Conservation (phyloP, 2,888 invertebrate species). For the Crossocerus cetratus region DNA sequence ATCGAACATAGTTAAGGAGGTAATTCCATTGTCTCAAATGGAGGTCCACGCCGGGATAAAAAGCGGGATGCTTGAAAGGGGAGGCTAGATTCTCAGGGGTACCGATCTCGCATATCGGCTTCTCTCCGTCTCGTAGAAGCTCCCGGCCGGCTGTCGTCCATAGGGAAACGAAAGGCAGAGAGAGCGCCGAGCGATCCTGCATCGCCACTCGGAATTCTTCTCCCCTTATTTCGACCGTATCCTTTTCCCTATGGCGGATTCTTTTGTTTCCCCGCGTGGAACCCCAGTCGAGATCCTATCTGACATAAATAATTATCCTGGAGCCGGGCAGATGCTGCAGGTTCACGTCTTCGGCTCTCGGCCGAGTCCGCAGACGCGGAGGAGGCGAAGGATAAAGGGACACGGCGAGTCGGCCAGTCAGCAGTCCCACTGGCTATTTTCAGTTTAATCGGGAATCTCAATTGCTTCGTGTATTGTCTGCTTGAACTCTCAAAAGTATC, state of each 20-base stretch:
- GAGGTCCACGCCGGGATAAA: conserved; percentile 37
- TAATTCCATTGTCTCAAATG: conserved; percentile 21
- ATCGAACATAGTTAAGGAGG: not conserved
- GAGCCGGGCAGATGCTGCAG: conserved; percentile 61
- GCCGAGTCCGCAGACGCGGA: conserved; percentile 12
- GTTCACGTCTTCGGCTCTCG: conserved; percentile 28
- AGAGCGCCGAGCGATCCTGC: conserved; percentile 13
- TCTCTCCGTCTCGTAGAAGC: conserved; percentile 25
- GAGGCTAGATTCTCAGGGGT: conserved; percentile 47
- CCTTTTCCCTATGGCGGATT: conserved; percentile 54
- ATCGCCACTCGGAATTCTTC: conserved; percentile 41
- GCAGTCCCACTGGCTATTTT: conserved; percentile 47
- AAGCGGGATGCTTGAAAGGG: conserved; percentile 26
- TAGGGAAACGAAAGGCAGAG: conserved; percentile 48
- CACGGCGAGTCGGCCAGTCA: not conserved
- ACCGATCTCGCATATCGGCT: conserved; percentile 24
- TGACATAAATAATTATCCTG: conserved; percentile 76
- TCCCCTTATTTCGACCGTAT: conserved; percentile 25
- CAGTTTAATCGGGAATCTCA: conserved; percentile 54
- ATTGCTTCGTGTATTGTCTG: conserved; percentile 18
- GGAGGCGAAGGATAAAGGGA: conserved; percentile 8
- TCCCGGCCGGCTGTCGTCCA: conserved; percentile 41
- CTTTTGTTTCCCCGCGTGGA: conserved; percentile 71
- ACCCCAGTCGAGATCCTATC: conserved; percentile 73
- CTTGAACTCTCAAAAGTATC: conserved; percentile 49